Evolutionary conservation across 2,888 invertebrate species (phyloP).

Genomic region (Phortica okadai): DNA sequence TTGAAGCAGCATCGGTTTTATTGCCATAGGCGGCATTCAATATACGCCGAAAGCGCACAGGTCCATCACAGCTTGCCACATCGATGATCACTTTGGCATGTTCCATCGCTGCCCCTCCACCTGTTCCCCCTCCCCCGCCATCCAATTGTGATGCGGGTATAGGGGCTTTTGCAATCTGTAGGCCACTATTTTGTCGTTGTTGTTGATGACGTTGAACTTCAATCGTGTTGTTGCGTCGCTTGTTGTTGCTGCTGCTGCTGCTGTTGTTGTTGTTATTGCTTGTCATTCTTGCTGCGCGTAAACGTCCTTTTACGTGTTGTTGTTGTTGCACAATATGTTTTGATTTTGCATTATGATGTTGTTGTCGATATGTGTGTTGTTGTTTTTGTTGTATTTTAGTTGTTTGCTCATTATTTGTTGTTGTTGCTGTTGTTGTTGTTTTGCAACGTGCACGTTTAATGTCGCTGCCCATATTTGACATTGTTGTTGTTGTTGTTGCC

Average conservation of each 20-base stretch:
- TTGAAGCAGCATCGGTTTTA: slow-evolving; percentile 71
- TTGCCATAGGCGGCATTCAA: slow-evolving; percentile 87
- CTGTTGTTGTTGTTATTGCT: slow-evolving; percentile 40
- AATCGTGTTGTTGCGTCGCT: slow-evolving; percentile 50
- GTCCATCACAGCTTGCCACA: slow-evolving; percentile 94
- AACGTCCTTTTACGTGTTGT: background rate
- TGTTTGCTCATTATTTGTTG: background rate
- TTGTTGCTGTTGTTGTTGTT: slow-evolving; percentile 28
- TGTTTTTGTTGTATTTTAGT: slow-evolving; percentile 5
- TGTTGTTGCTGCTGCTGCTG: slow-evolving; percentile 33
- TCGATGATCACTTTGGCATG: slow-evolving; percentile 83
- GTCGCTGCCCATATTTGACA: background rate
- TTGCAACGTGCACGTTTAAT: too few species aligned
- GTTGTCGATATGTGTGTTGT: slow-evolving; percentile 33
- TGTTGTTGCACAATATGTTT: background rate
- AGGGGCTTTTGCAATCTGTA: slow-evolving; percentile 59
- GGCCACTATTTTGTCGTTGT: slow-evolving; percentile 34
- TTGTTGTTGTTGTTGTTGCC: slow-evolving; percentile 34
- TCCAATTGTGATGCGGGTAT: slow-evolving; percentile 53
- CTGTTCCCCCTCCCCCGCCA: slow-evolving; percentile 30
- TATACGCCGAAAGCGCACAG: slow-evolving; percentile 90
- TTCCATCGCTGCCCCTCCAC: slow-evolving; percentile 36
- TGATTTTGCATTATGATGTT: slow-evolving; percentile 17
- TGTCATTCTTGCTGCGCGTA: slow-evolving; percentile 40
- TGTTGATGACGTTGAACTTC: slow-evolving; percentile 37